Evolutionary conservation across 2,113 vertebrate species (phyloP).

Genomic region (Caracal caracal): DNA sequence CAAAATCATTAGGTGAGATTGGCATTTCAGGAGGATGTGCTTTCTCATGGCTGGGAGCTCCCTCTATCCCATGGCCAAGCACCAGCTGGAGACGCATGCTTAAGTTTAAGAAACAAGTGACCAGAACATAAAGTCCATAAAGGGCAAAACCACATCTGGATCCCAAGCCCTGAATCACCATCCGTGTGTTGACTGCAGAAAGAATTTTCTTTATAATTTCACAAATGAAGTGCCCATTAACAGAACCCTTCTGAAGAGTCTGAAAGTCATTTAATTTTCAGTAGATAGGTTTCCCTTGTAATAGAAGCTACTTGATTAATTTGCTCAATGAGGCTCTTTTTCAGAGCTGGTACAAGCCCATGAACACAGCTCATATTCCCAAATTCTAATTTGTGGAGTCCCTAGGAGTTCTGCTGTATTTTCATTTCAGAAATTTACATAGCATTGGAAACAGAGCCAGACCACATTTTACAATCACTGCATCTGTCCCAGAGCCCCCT

Average conservation of each 20-base stretch:
- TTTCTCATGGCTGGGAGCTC: not conserved
- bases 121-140: not conserved
- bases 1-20: not conserved
- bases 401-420: not conserved
- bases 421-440: constrained; percentile 61
- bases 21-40: not conserved
- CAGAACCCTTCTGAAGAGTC: not conserved
- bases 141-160: not conserved
- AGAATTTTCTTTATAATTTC: constrained; percentile 1
- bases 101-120: not conserved
- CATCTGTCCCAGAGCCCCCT: not conserved
- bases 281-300: constrained; percentile 47
- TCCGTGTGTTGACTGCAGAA: not conserved
- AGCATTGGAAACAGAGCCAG: constrained; percentile 56
- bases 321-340: constrained; percentile 52
- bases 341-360: constrained; percentile 29
- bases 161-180: not conserved
- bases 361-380: constrained; percentile 38
- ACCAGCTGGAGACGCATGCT: not conserved
- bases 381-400: constrained; percentile 45
- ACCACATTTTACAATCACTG: constrained; percentile 11
- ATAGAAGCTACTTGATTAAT: constrained; percentile 61
- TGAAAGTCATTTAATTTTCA: constrained; percentile 63
- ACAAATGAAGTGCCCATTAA: constrained; percentile 35
- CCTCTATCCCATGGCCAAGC: not conserved